Evolutionary conservation across 2,797 vertebrate genomes (phyloP).

Genomic region (Clarias fuscus): DNA sequence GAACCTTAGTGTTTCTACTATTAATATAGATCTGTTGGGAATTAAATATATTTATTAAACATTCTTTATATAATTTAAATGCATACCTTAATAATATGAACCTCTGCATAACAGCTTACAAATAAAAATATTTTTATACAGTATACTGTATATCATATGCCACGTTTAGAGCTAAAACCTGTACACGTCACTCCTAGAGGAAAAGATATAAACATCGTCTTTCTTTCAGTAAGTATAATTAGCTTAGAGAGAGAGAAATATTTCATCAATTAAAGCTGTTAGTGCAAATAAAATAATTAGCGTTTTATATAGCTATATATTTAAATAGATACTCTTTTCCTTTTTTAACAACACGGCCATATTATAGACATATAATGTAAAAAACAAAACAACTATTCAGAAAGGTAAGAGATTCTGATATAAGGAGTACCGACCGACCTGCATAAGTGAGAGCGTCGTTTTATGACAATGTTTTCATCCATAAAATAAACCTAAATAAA

Average conservation of each 20-base stretch:
- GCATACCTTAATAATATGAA: slow-evolving; percentile 18
- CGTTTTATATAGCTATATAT: neutral
- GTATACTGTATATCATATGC: neutral
- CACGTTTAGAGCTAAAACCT: slow-evolving; percentile 17
- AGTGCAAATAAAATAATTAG: slow-evolving; percentile 41
- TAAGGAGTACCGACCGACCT: neutral
- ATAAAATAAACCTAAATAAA: neutral
- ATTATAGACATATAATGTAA: neutral
- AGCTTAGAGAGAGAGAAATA: neutral
- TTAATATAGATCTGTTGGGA: neutral
- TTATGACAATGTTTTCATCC: neutral
- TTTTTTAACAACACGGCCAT: neutral
- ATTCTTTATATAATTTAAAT: slow-evolving; percentile 21
- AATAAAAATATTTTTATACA: neutral
- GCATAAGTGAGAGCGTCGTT: neutral
- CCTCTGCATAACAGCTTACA: slow-evolving; percentile 10
- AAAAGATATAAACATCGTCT: slow-evolving; percentile 34
- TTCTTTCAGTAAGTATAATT: slow-evolving; percentile 21
- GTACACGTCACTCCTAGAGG: slow-evolving; percentile 33
- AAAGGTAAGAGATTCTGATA: neutral
- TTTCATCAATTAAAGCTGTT: neutral
- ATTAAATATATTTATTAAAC: slow-evolving; percentile 16
- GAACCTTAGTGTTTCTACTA: neutral
- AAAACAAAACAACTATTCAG: neutral
- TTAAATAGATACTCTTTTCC: neutral